A percentile compares a stretch with the other conserved stretches of the same genome.
Conservation (phyloP, 2,888 invertebrate species). For the Acholoe squamosa region DNA sequence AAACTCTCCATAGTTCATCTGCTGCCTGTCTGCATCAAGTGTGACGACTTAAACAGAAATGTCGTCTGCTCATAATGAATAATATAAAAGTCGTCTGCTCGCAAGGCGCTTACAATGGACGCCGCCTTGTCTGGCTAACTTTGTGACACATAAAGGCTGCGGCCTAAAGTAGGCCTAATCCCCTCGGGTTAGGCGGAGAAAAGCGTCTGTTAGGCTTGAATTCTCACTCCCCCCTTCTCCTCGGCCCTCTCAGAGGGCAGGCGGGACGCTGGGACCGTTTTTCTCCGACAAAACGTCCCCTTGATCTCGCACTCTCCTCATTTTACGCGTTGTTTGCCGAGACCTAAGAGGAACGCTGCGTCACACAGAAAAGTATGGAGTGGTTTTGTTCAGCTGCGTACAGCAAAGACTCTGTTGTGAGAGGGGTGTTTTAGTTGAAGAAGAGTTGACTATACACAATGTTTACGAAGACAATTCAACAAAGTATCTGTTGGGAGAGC, state of each 20-base stretch:
- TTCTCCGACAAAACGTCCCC: conserved; percentile 31
- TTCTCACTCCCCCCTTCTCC: not conserved
- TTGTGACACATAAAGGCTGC: conserved; percentile 36
- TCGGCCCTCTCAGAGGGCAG: not conserved
- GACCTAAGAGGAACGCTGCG: not conserved
- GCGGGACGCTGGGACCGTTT: not conserved
- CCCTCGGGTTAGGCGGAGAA: not conserved
- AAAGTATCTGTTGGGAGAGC: not conserved
- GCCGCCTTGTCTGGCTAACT: not conserved
- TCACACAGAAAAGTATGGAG: not conserved
- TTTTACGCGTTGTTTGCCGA: conserved; percentile 45
- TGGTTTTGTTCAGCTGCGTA: not conserved
- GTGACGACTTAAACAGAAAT: not conserved
- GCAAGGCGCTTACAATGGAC: not conserved
- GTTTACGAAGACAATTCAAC: too few relatives aligned
- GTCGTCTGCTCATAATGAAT: not conserved
- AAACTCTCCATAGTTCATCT: too few relatives aligned
- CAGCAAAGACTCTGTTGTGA: not conserved
- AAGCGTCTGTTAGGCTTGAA: too few relatives aligned
- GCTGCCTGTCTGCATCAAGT: not conserved
- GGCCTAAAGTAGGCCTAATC: conserved; percentile 12
- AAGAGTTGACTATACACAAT: conserved; percentile 5
- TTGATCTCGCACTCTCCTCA: conserved; percentile 33
- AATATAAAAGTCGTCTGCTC: not conserved
- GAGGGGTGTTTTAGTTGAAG: not conserved